These are phyloP conservation scores for Drosophila stalkeri DNA, from an alignment of 2,888 invertebrate species.

Conservation along the genomic window DNA sequence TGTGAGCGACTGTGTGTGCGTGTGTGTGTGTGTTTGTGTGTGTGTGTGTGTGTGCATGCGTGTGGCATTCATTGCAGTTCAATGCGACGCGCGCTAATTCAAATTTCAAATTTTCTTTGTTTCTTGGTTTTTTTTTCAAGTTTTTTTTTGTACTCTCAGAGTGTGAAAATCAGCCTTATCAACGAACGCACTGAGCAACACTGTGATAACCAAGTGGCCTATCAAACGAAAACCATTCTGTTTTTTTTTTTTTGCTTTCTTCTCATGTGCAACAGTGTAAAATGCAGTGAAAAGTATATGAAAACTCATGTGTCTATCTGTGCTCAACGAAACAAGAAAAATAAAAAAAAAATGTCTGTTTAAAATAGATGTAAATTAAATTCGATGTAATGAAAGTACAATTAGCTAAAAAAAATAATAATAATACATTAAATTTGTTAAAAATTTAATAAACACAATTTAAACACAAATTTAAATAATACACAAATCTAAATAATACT, in stretches of 20 bases:
- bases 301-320: conserved; percentile 13
- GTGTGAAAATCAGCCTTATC: conserved; percentile 31
- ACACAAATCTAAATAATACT: background rate
- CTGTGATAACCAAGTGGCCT: conserved; percentile 59
- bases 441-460: background rate
- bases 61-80: conserved; percentile 3
- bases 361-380: background rate
- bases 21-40: background rate
- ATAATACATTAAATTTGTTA: background rate
- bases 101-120: conserved; percentile 30
- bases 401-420: background rate
- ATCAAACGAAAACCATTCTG: conserved; percentile 1
- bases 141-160: conserved; percentile 9
- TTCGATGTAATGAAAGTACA: background rate
- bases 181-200: conserved; percentile 36
- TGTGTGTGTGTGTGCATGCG: conserved; percentile 1
- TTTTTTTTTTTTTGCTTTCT: conserved; percentile 6
- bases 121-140: conserved; percentile 13
- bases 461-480: background rate
- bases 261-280: conserved; percentile 21
- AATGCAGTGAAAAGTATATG: conserved; percentile 30
- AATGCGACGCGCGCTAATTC: conserved; percentile 1
- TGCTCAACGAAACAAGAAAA: background rate
- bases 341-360: background rate
- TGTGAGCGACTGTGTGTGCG: background rate